These are phyloP conservation scores for Paralvinella palmiformis DNA, from an alignment of 1,140 invertebrate species.

Conservation along the genomic window DNA sequence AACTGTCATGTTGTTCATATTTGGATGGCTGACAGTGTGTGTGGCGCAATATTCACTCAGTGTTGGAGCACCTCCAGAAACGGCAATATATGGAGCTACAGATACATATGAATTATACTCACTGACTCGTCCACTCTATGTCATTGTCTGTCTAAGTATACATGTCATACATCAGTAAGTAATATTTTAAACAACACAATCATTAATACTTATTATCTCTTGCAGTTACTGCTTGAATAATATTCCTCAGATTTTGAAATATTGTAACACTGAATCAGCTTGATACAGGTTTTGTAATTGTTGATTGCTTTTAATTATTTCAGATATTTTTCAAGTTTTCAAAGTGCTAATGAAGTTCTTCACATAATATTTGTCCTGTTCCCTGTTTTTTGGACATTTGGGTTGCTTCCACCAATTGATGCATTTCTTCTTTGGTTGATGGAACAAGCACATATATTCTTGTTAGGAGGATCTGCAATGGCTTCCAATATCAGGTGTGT, in stretches of 20 bases:
- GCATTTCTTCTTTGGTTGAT: constrained; percentile 49
- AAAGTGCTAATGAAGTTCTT: constrained; percentile 35
- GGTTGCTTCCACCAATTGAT: constrained; percentile 51
- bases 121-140: constrained; percentile 44
- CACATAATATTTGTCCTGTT: constrained; percentile 47
- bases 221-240: no score
- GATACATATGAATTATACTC: constrained; percentile 44
- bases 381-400: constrained; percentile 50
- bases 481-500: constrained; percentile 39
- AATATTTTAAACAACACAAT: no score
- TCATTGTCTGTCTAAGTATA: constrained; percentile 31
- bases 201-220: no score
- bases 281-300: no score
- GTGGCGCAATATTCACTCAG: constrained; percentile 47
- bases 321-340: constrained; percentile 34
- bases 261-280: no score
- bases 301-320: no score
- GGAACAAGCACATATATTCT: constrained; percentile 48
- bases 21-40: constrained; percentile 47
- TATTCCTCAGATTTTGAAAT: no score
- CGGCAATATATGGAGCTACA: constrained; percentile 44
- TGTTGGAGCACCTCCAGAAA: constrained; percentile 44
- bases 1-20: constrained; percentile 37
- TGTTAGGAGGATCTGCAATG: constrained; percentile 48
- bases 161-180: no score